phyloP scores from a whole-genome alignment of 2,797 vertebrate genomes.

The Melanotaenia boesemani region DNA sequence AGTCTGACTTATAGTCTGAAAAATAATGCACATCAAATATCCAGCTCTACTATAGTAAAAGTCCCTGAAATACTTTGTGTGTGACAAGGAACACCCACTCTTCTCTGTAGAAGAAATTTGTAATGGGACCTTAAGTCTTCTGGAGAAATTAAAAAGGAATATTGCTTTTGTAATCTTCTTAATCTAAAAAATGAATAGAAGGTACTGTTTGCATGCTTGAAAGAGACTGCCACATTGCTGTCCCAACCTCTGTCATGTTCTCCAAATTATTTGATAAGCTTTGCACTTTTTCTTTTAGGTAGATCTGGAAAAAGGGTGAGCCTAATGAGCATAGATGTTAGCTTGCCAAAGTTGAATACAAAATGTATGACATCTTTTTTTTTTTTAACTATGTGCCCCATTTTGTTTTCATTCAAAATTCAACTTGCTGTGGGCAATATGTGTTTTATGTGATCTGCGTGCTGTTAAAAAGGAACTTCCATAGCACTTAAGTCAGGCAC shows the following conservation, averaged over 20 bases:
- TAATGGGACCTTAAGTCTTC: background rate
- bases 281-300: conserved; percentile 32
- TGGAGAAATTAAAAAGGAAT: background rate
- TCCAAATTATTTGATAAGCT: background rate
- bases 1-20: too few species aligned
- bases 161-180: too few species aligned
- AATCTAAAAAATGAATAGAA: background rate
- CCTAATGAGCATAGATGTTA: conserved; percentile 37
- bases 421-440: conserved; percentile 28
- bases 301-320: conserved; percentile 32
- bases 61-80: background rate
- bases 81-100: background rate
- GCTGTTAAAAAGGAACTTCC: conserved; percentile 30
- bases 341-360: conserved; percentile 52
- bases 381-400: conserved; percentile 28
- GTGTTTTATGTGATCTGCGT: conserved; percentile 37
- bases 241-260: conserved; percentile 1
- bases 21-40: background rate
- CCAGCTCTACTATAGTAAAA: background rate
- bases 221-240: background rate
- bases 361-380: conserved; percentile 41
- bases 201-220: background rate
- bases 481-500: conserved; percentile 26
- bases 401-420: conserved; percentile 64
- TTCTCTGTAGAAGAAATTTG: background rate